Evolutionary conservation across 2,888 invertebrate genomes (phyloP), one percentile per base, ranked within the genome.

Genomic region (Pycnomerus fuliginosus): DNA sequence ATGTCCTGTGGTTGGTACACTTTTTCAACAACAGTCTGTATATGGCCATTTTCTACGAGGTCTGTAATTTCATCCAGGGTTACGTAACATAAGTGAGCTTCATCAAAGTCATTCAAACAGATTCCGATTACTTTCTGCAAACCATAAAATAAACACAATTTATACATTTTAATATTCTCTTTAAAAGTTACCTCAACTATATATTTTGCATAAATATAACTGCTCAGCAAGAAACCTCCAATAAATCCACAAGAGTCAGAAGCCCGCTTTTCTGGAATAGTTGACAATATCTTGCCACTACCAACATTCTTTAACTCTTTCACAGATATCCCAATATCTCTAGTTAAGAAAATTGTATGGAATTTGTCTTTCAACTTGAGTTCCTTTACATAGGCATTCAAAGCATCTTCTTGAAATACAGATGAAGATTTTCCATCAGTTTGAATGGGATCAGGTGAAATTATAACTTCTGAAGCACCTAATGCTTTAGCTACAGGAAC

Each of bases 21-120:
- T 60, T 76, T 78, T 50, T 80, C 80, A 1, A 82, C 77, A 20
- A 82, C 78, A 3, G 79, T 76, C 58, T 78, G 78, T 43, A 82
- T 60, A 46, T 76, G 70, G 34, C 78, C 76, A 13, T 74, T 70
- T 54, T 80, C 79, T 0, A 78, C 76, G 31, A 80, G 69, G 35
- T 73, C 68, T 2, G 61, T 48, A 33, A 74, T 44, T 44, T 62
- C 58, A 42, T 73, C 70, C 36, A 74, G 53, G 12, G 62, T 60
- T 7, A 60, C 54, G 43, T 65, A 60, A 47, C 70, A 70, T 36
- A 72, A 59, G 39, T 70, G 70, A 7, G 67, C 64, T 55, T 71
- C 73, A 32, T 68, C 68, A 46, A 60, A 71, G 55, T 63, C 54
- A 17, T 58, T 58, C 3, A 24, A 36, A n/a, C 12, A 30, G 8